Evolutionary conservation across 2,888 invertebrate species (phyloP).

Genomic region (Tetranychus piercei): DNA sequence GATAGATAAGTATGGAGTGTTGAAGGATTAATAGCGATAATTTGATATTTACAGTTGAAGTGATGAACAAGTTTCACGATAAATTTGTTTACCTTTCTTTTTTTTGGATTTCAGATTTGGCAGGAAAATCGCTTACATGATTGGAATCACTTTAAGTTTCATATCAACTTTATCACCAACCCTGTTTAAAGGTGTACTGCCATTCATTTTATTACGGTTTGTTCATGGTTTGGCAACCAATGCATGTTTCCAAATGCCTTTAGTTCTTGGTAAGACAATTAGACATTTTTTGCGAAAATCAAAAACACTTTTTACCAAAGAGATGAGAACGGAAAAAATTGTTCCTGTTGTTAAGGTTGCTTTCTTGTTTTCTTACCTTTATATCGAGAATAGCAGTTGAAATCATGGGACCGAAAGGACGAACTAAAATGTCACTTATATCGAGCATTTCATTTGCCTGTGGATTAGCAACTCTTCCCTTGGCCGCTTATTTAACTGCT

Average conservation of each 20-base stretch:
- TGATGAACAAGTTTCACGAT: not conserved
- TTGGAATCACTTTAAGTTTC: not conserved
- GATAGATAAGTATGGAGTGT: too few species aligned
- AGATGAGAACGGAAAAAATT: too few species aligned
- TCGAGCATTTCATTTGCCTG: conserved; percentile 2
- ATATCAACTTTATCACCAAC: conserved; percentile 13
- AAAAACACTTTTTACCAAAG: too few species aligned
- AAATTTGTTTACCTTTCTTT: not conserved
- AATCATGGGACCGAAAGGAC: conserved; percentile 2
- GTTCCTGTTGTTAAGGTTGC: too few species aligned
- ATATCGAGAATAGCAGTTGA: not conserved
- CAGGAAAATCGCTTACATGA: not conserved
- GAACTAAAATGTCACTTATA: conserved; percentile 7
- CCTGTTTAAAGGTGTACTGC: not conserved
- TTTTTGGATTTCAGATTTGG: conserved; percentile 7
- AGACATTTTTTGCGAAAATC: too few species aligned
- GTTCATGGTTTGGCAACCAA: conserved; percentile 8
- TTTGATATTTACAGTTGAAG: too few species aligned
- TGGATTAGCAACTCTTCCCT: conserved; percentile 6
- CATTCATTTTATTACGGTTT: conserved; percentile 7
- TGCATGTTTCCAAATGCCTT: conserved; percentile 8
- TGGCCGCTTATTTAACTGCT: conserved; percentile 21
- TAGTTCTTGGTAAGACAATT: conserved; percentile 5
- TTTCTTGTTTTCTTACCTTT: too few species aligned
- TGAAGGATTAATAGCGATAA: too few species aligned